Evolutionary conservation across 1,140 invertebrate species (phyloP).

Genomic region (Habropoda laboriosa): DNA sequence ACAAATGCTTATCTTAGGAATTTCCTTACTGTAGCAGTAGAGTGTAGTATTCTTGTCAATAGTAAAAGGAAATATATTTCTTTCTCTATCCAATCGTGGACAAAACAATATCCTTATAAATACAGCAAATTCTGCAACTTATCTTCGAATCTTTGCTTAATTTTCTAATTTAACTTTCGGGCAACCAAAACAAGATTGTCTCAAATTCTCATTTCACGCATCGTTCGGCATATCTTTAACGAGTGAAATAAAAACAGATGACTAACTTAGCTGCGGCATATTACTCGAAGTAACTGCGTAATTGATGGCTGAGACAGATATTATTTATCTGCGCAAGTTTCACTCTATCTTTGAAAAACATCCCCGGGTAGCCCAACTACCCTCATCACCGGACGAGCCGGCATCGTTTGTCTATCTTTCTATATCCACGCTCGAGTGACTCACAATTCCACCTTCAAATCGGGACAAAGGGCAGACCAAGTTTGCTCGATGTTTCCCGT

Average conservation of each 20-base stretch:
- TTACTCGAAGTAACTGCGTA: conserved; percentile 82
- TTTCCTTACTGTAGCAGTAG: no score
- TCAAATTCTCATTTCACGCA: not conserved
- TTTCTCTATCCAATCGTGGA: not conserved
- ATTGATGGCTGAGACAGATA: conserved; percentile 75
- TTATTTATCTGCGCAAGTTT: conserved; percentile 75
- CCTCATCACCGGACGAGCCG: conserved; percentile 67
- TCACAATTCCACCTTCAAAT: conserved; percentile 59
- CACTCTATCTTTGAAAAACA: conserved; percentile 53
- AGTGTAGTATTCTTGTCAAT: no score
- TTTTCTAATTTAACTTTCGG: not conserved
- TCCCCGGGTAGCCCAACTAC: conserved; percentile 58
- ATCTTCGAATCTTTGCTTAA: not conserved
- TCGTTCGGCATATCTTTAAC: no score
- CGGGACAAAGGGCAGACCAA: conserved; percentile 45
- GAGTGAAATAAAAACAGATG: no score
- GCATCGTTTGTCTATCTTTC: conserved; percentile 76
- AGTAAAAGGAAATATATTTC: not conserved
- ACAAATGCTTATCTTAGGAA: no score
- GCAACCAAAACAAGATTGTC: not conserved
- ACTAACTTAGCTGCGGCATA: conserved; percentile 81
- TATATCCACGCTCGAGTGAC: conserved; percentile 69
- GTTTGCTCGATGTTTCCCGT: conserved; percentile 35
- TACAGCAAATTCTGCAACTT: not conserved
- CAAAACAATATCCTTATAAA: not conserved